phyloP scores from a whole-genome alignment of 2,888 invertebrate genomes.

The Strigamia crassipes region DNA sequence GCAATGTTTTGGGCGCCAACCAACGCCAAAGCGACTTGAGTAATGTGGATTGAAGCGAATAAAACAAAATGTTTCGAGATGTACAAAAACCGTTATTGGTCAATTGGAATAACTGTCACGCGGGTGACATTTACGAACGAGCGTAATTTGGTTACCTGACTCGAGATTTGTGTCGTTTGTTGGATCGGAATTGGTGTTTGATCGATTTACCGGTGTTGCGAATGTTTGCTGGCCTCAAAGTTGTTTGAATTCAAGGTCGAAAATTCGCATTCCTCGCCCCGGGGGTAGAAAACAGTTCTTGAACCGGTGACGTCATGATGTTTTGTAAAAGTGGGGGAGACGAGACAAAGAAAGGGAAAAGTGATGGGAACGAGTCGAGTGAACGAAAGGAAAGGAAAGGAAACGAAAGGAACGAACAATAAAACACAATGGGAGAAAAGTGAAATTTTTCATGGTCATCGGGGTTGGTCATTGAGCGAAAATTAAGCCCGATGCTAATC shows the following conservation, averaged over 20 bases:
- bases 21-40: too few species aligned
- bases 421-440: not conserved
- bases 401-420: not conserved
- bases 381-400: not conserved
- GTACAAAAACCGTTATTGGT: too few species aligned
- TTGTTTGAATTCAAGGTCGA: constrained; percentile 35
- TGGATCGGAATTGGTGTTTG: too few species aligned
- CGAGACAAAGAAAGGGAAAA: not conserved
- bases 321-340: not conserved
- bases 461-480: not conserved
- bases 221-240: constrained; percentile 16
- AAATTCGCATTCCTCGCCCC: constrained; percentile 10
- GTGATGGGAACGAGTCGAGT: not conserved
- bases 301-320: not conserved
- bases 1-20: too few species aligned
- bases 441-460: not conserved
- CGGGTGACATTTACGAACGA: too few species aligned
- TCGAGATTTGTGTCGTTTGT: too few species aligned
- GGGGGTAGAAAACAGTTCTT: not conserved
- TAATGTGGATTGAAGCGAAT: too few species aligned
- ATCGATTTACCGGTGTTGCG: not conserved
- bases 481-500: not conserved
- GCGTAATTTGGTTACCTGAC: too few species aligned
- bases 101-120: too few species aligned
- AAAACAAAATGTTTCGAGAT: too few species aligned